Evolutionary conservation across 2,888 invertebrate genomes (phyloP).

Genomic region (Eubasilissa splendida): DNA sequence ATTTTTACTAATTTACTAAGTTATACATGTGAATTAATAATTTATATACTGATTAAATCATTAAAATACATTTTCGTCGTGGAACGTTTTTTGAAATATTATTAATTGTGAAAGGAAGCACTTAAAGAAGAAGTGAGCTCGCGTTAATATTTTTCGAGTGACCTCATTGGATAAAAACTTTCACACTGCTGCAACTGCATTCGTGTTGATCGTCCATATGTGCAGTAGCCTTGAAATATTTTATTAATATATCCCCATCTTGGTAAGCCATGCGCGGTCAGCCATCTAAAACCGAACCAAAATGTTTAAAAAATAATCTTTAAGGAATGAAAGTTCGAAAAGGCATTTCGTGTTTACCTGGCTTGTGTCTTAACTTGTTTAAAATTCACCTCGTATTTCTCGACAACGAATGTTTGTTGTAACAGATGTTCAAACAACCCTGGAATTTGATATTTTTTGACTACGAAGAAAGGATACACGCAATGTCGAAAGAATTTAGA

Average conservation of each 20-base stretch:
- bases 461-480: neutral
- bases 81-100: too few relatives aligned
- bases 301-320: neutral
- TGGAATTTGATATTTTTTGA: constrained; percentile 27
- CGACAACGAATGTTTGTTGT: constrained; percentile 18
- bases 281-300: neutral
- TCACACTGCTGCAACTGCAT: too few relatives aligned
- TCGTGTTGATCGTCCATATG: too few relatives aligned
- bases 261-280: too few relatives aligned
- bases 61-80: too few relatives aligned
- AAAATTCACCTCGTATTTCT: constrained; percentile 17
- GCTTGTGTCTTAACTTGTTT: neutral
- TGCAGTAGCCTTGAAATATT: too few relatives aligned
- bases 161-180: neutral
- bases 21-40: too few relatives aligned
- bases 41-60: too few relatives aligned
- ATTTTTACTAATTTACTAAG: too few relatives aligned
- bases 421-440: constrained; percentile 43
- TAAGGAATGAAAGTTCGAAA: neutral
- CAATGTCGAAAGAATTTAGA: constrained; percentile 24
- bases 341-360: constrained; percentile 6
- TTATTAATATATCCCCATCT: too few relatives aligned
- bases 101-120: too few relatives aligned
- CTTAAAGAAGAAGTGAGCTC: too few relatives aligned
- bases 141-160: neutral